A percentile compares a stretch with the other conserved stretches of the same genome.
Conservation (phyloP, 2,797 vertebrate species). For the Rhinophrynus dorsalis region DNA sequence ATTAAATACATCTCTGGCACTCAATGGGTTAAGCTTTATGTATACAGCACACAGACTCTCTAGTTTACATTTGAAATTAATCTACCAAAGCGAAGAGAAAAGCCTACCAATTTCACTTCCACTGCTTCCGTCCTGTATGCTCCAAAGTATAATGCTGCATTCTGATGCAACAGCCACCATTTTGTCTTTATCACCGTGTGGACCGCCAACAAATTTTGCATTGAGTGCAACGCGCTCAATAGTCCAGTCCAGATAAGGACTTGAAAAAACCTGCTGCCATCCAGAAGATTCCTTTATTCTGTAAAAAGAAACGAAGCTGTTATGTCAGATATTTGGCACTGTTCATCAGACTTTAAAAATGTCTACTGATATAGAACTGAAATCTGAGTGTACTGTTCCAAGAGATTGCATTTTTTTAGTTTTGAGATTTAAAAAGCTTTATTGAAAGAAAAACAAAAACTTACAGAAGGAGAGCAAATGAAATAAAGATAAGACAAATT, state of each 20-base stretch:
- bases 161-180: constrained; percentile 95
- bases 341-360: background rate
- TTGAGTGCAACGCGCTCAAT: constrained; percentile 94
- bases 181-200: constrained; percentile 97
- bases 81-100: too few relatives aligned
- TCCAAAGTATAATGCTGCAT: constrained; percentile 95
- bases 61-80: too few relatives aligned
- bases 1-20: too few relatives aligned
- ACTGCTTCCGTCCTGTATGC: constrained; percentile 91
- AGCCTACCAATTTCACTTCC: constrained; percentile 89
- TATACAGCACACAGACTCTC: too few relatives aligned
- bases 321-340: too few relatives aligned
- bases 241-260: constrained; percentile 90
- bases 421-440: too few relatives aligned
- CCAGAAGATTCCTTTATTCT: constrained; percentile 98
- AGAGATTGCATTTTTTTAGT: background rate
- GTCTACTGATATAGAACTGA: background rate
- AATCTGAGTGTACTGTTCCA: background rate
- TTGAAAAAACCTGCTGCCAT: constrained; percentile 97
- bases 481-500: too few relatives aligned
- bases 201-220: constrained; percentile 94
- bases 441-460: too few relatives aligned
- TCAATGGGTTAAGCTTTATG: too few relatives aligned
- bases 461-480: too few relatives aligned
- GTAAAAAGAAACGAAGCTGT: constrained; percentile 2